Base-by-base conservation (phyloP, 2,888 invertebrate species). In the Drosophila sordidapex region DNA sequence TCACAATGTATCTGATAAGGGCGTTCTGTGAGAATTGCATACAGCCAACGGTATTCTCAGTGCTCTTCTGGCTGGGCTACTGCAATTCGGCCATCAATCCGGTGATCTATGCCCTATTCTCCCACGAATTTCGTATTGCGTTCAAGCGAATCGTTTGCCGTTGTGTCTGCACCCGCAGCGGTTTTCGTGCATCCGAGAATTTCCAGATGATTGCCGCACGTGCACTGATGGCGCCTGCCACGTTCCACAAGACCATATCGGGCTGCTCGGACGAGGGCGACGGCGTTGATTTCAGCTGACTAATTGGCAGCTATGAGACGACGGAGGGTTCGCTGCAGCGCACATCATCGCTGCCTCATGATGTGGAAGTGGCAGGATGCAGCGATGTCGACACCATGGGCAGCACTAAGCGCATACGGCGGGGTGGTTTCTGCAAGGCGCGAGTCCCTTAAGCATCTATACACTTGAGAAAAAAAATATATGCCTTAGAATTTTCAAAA, bases 31-130 rank as follows among this genome's bases (percentile, higher is more conserved):
- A 95, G 21, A 94, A 96, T 64, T 98, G 98, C 93, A 97, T 98
- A 58, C 96, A 97, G 74, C 96, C 96, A 0, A 94, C 97, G 59
- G 95, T 98, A 64, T 98, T 98, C 94, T 97, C 98, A 25, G 95
- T 98, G 52, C 95, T 98, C 48, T 99, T 99, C 94, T 99, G 99
- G 99, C 94, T 99, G 64, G 99, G 99, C 11, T 99, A 99, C 93
- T 98, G 98, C 94, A 99, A 99, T 93, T 98, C 98, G 5, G 99
- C 98, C 46, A 96, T 99, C 83, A 99, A 99, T 92, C 99, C 99
- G 0, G 95, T 98, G 84, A 98, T 99, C 79, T 99, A 99, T 93
- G 98, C 98, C 3, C 95, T 98, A 70, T 98, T 98, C 94, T 98
- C 98, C 57, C 97, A 97, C 92, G 98, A 99, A 93, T 99, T 98